These are phyloP conservation scores for Thaumetopoea pityocampa DNA, from an alignment of 1,140 invertebrate species.

Conservation along the genomic window DNA sequence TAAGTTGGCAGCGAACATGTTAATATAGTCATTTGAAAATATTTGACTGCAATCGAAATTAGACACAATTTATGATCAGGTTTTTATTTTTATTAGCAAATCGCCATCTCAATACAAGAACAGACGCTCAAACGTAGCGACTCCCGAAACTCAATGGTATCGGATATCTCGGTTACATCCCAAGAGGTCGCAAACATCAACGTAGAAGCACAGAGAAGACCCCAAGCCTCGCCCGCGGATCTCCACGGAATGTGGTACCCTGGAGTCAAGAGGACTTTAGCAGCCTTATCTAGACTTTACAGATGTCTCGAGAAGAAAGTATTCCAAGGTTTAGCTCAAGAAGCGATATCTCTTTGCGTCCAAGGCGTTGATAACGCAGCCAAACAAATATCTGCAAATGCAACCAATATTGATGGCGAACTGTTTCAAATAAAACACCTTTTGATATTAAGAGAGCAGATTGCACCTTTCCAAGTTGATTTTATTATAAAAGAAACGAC, in stretches of 20 bases:
- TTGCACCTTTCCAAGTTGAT: constrained; percentile 98
- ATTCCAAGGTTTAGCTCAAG: constrained; percentile 97
- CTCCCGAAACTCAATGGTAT: constrained; percentile 81
- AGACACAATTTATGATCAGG: too few species aligned
- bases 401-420: constrained; percentile 91
- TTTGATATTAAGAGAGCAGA: constrained; percentile 97
- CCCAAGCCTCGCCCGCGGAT: constrained; percentile 90
- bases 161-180: constrained; percentile 77
- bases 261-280: constrained; percentile 93
- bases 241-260: constrained; percentile 99
- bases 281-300: constrained; percentile 96
- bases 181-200: constrained; percentile 82
- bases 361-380: constrained; percentile 90
- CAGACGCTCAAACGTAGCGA: constrained; percentile 79
- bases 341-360: constrained; percentile 94
- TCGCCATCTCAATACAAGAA: constrained; percentile 83
- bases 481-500: constrained; percentile 94
- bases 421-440: constrained; percentile 99
- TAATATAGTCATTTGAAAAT: too few species aligned
- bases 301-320: constrained; percentile 96
- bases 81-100: constrained; percentile 76
- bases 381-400: constrained; percentile 79
- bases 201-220: constrained; percentile 44
- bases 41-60: too few species aligned
- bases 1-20: too few species aligned